A percentile compares a stretch with the other conserved stretches of the same genome.
Conservation (phyloP, 2,797 vertebrate species). For the Coluber constrictor region DNA sequence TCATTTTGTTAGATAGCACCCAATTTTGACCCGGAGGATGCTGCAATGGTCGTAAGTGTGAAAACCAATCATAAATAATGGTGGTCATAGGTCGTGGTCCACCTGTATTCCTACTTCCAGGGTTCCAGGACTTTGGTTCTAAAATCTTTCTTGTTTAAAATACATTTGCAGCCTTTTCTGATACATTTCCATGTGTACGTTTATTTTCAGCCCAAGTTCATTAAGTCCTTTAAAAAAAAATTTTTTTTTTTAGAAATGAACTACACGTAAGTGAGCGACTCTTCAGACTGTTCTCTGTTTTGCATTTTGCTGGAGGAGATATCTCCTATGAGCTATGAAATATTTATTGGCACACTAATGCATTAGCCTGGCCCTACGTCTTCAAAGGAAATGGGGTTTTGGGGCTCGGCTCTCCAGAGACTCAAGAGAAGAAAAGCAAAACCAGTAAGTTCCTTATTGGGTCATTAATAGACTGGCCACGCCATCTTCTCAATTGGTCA, state of each 20-base stretch:
- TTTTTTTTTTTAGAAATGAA: background rate
- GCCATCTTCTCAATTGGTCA: constrained; percentile 29
- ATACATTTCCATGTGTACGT: background rate
- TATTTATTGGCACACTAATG: constrained; percentile 52
- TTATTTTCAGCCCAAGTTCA: background rate
- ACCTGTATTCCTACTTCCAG: background rate
- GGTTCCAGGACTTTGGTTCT: background rate
- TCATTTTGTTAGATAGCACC: no score
- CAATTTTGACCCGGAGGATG: no score
- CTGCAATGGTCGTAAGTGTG: no score
- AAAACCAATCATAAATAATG: no score
- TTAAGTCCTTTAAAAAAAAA: background rate
- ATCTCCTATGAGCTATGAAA: constrained; percentile 53
- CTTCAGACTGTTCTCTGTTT: constrained; percentile 10
- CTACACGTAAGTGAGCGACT: constrained; percentile 15
- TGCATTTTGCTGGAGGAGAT: constrained; percentile 45
- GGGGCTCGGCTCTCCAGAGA: constrained; percentile 40
- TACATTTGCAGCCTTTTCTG: background rate
- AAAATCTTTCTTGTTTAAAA: background rate
- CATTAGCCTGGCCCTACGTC: constrained; percentile 42
- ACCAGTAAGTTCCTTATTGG: constrained; percentile 47
- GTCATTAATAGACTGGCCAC: constrained; percentile 44
- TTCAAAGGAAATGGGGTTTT: constrained; percentile 26
- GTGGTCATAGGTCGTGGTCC: accelerated
- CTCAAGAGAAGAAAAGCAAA: constrained; percentile 29